These are phyloP conservation scores for Porites rus DNA, from an alignment of 92 coral and sea anemone genomes.

Conservation along the genomic window DNA sequence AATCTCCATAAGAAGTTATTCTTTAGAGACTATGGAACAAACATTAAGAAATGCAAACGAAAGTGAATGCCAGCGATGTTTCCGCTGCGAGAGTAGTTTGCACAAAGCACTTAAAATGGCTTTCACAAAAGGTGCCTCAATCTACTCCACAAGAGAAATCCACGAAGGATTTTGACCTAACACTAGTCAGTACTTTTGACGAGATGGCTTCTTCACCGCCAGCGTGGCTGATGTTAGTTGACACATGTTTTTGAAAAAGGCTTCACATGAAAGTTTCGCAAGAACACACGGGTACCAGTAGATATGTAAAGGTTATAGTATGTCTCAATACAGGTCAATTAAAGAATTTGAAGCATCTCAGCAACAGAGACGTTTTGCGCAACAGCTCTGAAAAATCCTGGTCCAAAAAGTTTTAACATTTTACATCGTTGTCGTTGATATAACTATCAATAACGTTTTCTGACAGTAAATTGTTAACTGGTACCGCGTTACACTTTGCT, in stretches of 20 bases:
- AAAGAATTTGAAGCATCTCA: constrained; percentile 40
- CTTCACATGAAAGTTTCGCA: constrained; percentile 32
- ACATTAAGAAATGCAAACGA: constrained; percentile 47
- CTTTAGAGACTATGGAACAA: constrained; percentile 42
- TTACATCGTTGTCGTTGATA: constrained; percentile 10
- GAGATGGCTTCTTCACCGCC: background rate
- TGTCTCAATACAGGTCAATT: constrained; percentile 33
- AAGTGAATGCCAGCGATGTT: constrained; percentile 34
- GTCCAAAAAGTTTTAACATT: background rate
- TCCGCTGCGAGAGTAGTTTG: constrained; percentile 38
- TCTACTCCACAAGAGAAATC: background rate
- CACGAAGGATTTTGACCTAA: background rate
- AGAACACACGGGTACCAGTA: constrained; percentile 9
- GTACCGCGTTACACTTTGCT: background rate
- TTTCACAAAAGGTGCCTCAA: constrained; percentile 1
- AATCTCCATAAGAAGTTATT: constrained; percentile 45
- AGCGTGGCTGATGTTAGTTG: constrained; percentile 36
- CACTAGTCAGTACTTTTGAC: background rate
- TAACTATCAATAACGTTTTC: background rate
- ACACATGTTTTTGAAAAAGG: constrained; percentile 38
- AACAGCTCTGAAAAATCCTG: constrained; percentile 5
- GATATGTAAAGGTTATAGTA: constrained; percentile 45
- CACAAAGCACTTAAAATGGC: constrained; percentile 10
- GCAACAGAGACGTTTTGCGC: background rate
- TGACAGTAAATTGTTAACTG: background rate